phyloP scores from a whole-genome alignment of 2,888 invertebrate species.

The Apamea crenata region DNA sequence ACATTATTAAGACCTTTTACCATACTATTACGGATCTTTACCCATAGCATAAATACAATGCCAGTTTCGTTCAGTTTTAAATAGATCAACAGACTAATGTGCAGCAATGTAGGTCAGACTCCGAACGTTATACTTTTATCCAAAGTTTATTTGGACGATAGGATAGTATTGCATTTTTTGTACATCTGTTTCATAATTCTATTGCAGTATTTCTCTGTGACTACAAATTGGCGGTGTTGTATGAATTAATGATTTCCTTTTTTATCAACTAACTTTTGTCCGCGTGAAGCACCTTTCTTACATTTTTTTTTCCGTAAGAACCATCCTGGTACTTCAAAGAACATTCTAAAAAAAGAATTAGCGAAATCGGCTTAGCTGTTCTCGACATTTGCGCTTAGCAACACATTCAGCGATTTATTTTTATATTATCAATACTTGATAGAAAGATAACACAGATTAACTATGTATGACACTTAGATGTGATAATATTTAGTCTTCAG shows the following conservation, averaged over 20 bases:
- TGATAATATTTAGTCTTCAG: constrained; percentile 22
- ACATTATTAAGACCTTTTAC: constrained; percentile 22
- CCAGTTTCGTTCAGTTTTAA: constrained; percentile 54
- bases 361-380: no score
- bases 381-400: no score
- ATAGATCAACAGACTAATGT: constrained; percentile 43
- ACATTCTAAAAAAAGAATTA: no score
- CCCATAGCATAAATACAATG: constrained; percentile 42
- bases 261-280: no score
- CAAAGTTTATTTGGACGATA: constrained; percentile 49
- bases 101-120: constrained; percentile 58
- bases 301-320: no score
- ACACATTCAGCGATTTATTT: no score
- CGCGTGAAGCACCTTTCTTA: no score
- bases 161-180: constrained; percentile 27
- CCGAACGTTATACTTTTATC: constrained; percentile 48
- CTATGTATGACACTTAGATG: constrained; percentile 8
- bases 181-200: constrained; percentile 18
- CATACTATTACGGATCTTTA: constrained; percentile 19
- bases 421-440: constrained; percentile 37
- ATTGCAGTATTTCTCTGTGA: neutral
- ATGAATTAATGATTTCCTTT: constrained; percentile 43
- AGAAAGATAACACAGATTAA: constrained; percentile 29
- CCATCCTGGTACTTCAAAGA: no score
- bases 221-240: neutral